Evolutionary conservation across 2,797 vertebrate species (phyloP).

Genomic region (Gymnothorax reevesii): DNA sequence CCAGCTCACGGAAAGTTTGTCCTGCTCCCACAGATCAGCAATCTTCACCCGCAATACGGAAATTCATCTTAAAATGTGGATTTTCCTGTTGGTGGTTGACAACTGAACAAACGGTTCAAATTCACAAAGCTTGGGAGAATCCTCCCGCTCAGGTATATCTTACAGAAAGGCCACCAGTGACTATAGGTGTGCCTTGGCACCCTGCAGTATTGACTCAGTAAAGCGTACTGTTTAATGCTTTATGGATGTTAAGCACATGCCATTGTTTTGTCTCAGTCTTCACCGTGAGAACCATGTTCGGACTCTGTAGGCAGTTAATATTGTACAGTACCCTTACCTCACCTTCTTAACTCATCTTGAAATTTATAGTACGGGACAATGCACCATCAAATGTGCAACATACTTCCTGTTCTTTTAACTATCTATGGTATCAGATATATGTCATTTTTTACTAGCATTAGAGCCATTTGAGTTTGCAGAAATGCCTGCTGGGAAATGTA

Average conservation of each 20-base stretch:
- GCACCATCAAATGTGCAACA: neutral
- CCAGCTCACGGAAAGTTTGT: too few relatives aligned
- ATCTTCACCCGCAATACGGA: too few relatives aligned
- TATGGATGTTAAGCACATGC: neutral
- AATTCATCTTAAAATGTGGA: too few relatives aligned
- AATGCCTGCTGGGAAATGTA: slow-evolving; percentile 5
- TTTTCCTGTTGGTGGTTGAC: too few relatives aligned
- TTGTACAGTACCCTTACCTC: neutral
- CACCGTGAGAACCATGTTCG: neutral
- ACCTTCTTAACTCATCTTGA: neutral
- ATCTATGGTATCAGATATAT: neutral
- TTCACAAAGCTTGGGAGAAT: too few relatives aligned
- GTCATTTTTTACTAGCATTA: neutral
- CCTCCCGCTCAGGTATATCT: too few relatives aligned
- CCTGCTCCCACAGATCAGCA: too few relatives aligned
- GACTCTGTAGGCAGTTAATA: neutral
- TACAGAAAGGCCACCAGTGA: too few relatives aligned
- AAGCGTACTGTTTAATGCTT: neutral
- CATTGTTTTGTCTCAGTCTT: neutral
- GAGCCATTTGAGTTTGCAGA: neutral
- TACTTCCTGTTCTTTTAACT: neutral
- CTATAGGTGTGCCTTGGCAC: too few relatives aligned
- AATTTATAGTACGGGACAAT: neutral
- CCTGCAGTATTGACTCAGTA: too few relatives aligned
- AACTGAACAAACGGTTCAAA: too few relatives aligned